Evolutionary conservation across 2,113 vertebrate genomes (phyloP).

Genomic region (Craseonycteris thonglongyai): DNA sequence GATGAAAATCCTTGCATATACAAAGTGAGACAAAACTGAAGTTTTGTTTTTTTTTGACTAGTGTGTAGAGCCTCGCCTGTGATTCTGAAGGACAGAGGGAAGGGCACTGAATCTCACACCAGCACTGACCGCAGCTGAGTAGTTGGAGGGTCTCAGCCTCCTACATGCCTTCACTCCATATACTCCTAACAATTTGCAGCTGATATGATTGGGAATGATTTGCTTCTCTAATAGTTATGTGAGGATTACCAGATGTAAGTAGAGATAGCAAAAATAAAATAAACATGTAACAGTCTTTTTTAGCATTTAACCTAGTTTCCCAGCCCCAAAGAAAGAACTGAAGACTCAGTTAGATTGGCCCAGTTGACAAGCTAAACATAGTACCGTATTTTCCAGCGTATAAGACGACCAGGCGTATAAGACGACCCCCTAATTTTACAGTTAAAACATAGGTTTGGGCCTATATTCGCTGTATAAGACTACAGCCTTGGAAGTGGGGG

Average conservation of each 20-base stretch:
- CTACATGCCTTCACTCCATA: fast-evolving
- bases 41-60: neutral
- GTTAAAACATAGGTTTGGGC: too few relatives aligned
- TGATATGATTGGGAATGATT: neutral
- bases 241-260: neutral
- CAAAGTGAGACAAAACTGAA: neutral
- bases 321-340: neutral
- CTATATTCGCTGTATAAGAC: too few relatives aligned
- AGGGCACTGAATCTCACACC: neutral
- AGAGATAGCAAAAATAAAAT: neutral
- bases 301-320: neutral
- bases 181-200: neutral
- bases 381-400: too few relatives aligned
- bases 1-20: neutral
- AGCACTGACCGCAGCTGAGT: too few relatives aligned
- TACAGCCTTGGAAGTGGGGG: too few relatives aligned
- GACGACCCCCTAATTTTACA: too few relatives aligned
- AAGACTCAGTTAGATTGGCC: neutral
- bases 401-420: too few relatives aligned
- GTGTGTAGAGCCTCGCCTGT: neutral
- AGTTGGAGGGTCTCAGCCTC: neutral
- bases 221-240: neutral
- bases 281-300: neutral
- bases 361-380: neutral
- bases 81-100: neutral